phyloP scores from a whole-genome alignment of 2,797 vertebrate genomes.

The Enteromius fasciolatus region DNA sequence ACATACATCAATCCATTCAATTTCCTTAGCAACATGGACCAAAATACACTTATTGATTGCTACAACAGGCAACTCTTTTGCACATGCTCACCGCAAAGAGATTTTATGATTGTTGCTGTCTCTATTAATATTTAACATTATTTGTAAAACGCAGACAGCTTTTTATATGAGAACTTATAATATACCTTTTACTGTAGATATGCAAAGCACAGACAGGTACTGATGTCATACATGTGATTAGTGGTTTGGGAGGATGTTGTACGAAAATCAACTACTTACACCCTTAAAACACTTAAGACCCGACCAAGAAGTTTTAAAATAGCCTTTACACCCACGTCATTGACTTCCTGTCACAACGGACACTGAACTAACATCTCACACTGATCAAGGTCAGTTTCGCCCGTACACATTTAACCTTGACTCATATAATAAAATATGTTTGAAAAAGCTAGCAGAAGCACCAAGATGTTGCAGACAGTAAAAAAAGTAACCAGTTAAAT shows the following conservation, averaged over 20 bases:
- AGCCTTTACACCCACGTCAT: conserved; percentile 2
- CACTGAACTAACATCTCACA: not conserved
- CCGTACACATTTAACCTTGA: not conserved
- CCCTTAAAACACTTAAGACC: not conserved
- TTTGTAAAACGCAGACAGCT: not conserved
- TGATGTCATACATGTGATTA: not conserved
- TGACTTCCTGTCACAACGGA: conserved; percentile 12
- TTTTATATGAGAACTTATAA: not conserved
- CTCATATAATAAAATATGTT: not conserved
- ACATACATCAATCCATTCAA: conserved; percentile 29
- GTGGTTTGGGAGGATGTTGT: not conserved
- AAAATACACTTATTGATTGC: not conserved
- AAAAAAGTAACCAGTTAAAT: not conserved
- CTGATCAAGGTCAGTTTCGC: conserved; percentile 8
- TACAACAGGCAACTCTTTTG: not conserved
- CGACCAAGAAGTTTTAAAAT: not conserved
- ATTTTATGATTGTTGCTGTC: not conserved
- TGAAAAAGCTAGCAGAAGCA: not conserved
- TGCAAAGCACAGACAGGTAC: not conserved
- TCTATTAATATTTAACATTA: not conserved
- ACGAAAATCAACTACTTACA: not conserved
- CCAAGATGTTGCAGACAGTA: not conserved
- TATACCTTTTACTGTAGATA: not conserved
- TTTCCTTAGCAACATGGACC: conserved; percentile 1
- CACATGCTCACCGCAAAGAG: not conserved